A percentile compares a stretch with the other conserved stretches of the same genome.
Conservation (phyloP, 2,113 vertebrate genomes). For the Dissostichus mawsoni region DNA sequence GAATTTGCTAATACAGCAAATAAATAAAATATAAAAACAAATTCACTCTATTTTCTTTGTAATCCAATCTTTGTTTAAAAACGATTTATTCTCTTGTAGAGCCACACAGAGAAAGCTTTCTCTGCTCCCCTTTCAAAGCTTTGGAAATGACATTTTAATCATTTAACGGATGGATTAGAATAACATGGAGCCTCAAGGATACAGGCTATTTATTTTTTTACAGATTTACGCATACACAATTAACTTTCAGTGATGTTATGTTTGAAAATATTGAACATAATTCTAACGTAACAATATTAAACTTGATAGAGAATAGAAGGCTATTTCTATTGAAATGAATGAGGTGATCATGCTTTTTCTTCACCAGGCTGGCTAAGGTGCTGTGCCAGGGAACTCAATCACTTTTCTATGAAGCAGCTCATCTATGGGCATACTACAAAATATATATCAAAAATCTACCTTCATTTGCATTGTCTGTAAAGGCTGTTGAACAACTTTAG, state of each 20-base stretch:
- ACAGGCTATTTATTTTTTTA: conserved; percentile 21
- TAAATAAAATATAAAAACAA: not conserved
- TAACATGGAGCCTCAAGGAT: conserved; percentile 3
- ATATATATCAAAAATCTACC: not conserved
- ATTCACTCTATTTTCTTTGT: not conserved
- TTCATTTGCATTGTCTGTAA: not conserved
- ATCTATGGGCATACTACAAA: not conserved
- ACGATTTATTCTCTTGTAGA: not conserved
- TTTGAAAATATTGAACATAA: conserved; percentile 34
- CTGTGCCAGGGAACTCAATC: not conserved
- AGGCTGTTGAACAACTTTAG: not conserved
- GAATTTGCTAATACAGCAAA: not conserved
- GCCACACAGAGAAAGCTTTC: conserved; percentile 28
- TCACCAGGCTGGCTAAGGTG: not conserved
- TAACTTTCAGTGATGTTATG: conserved; percentile 10
- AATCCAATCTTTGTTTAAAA: conserved; percentile 1
- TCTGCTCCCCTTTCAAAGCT: not conserved
- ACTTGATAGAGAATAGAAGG: not conserved
- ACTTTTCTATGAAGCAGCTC: not conserved
- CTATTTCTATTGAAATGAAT: not conserved
- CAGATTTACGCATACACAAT: not conserved
- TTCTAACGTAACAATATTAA: not conserved
- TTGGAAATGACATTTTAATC: conserved; percentile 55
- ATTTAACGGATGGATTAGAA: conserved; percentile 35
- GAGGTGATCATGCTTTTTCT: not conserved